Conservation (phyloP, 2,888 invertebrate genomes). For the Acleris emargana region DNA sequence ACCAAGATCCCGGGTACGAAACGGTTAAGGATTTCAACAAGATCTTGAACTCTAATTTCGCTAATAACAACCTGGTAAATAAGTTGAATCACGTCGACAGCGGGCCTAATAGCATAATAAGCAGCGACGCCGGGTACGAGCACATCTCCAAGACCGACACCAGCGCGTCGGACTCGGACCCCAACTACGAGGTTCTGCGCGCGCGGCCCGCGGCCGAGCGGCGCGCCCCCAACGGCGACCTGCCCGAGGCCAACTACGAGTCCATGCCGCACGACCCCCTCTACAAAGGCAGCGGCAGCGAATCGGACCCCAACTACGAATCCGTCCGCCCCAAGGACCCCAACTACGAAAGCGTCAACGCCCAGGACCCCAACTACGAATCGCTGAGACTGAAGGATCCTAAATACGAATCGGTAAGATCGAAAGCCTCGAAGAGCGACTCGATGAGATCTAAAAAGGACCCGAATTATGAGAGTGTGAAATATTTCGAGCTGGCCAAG, state of each 20-base stretch:
- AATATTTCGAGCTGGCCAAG: conserved; percentile 85
- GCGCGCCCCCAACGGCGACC: conserved; percentile 65
- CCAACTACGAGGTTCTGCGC: conserved; percentile 91
- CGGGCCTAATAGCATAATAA: conserved; percentile 84
- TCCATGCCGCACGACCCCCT: conserved; percentile 86
- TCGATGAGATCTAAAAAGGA: conserved; percentile 84
- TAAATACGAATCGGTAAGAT: conserved; percentile 88
- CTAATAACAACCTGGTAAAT: conserved; percentile 62
- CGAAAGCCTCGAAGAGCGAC: conserved; percentile 81
- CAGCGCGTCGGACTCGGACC: conserved; percentile 86
- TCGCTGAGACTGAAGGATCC: conserved; percentile 85
- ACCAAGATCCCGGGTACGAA: conserved; percentile 86
- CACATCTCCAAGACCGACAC: conserved; percentile 81
- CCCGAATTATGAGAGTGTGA: conserved; percentile 93
- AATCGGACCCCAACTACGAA: conserved; percentile 89
- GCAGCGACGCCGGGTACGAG: conserved; percentile 90
- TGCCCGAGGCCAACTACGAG: conserved; percentile 90
- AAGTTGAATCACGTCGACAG: conserved; percentile 72
- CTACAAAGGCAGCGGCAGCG: conserved; percentile 87
- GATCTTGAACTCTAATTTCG: conserved; percentile 52
- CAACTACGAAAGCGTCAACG: conserved; percentile 88
- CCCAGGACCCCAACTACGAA: conserved; percentile 87
- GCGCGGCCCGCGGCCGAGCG: conserved; percentile 78
- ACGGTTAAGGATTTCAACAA: conserved; percentile 79
- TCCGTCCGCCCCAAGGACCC: conserved; percentile 86